These are phyloP conservation scores for Octonoba sinensis DNA, from an alignment of 2,888 invertebrate genomes.

Conservation along the genomic window DNA sequence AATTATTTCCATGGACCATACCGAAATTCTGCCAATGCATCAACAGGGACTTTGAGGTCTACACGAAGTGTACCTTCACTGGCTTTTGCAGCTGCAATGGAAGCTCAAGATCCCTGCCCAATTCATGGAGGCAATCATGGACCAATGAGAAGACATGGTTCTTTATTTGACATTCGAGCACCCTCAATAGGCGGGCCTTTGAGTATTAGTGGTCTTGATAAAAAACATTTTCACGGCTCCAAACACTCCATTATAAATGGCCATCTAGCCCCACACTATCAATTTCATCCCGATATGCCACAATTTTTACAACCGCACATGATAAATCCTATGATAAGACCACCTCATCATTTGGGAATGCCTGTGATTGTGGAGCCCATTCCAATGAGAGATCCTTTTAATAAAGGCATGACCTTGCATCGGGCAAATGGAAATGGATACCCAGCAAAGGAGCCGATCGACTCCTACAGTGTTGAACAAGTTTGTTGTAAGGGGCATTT, in stretches of 20 bases:
- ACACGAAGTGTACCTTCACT: constrained; percentile 66
- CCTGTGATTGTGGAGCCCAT: constrained; percentile 53
- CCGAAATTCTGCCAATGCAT: constrained; percentile 33
- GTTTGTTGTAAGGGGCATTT: constrained; percentile 68
- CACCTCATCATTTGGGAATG: constrained; percentile 51
- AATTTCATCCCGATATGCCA: constrained; percentile 38
- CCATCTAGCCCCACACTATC: constrained; percentile 33
- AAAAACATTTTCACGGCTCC: constrained; percentile 58
- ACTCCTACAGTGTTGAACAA: constrained; percentile 61
- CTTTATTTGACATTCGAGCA: constrained; percentile 56
- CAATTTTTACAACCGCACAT: constrained; percentile 52
- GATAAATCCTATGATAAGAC: constrained; percentile 51
- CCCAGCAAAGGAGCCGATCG: constrained; percentile 49
- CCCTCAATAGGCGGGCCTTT: constrained; percentile 47
- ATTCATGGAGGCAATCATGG: constrained; percentile 64
- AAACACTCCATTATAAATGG: constrained; percentile 44
- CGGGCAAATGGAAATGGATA: constrained; percentile 24
- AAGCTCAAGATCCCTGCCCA: constrained; percentile 65
- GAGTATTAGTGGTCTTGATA: constrained; percentile 36
- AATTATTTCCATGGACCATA: constrained; percentile 40
- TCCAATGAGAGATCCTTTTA: constrained; percentile 42
- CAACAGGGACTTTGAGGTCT: constrained; percentile 64
- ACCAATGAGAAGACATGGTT: constrained; percentile 55
- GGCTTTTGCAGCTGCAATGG: constrained; percentile 61
- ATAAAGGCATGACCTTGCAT: constrained; percentile 39